phyloP scores from a whole-genome alignment of 2,797 vertebrate genomes.

The Parambassis ranga region DNA sequence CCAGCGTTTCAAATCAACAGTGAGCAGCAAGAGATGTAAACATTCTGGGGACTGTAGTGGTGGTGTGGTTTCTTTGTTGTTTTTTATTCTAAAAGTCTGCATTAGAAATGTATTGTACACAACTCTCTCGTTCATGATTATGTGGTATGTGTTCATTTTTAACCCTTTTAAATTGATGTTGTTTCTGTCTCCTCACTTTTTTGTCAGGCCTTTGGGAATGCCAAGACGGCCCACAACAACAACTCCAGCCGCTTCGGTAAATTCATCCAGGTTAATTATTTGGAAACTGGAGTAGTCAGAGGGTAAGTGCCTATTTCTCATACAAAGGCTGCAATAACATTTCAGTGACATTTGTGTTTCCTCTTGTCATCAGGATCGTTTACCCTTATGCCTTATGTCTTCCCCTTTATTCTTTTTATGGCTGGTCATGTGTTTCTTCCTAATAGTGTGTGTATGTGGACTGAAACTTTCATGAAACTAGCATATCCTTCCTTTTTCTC shows the following conservation, averaged over 20 bases:
- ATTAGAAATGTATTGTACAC: background rate
- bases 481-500: conserved; percentile 65
- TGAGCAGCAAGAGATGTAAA: background rate
- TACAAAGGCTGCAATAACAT: background rate
- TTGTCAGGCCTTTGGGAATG: conserved; percentile 93
- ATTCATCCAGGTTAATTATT: conserved; percentile 98
- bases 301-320: conserved; percentile 82
- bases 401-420: conserved; percentile 37
- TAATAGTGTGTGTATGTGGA: background rate
- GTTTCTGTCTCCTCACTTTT: conserved; percentile 22
- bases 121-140: background rate
- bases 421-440: conserved; percentile 25
- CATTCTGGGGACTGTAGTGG: background rate
- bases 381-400: conserved; percentile 1
- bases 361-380: background rate
- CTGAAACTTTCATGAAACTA: conserved; percentile 47
- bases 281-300: conserved; percentile 93
- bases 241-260: conserved; percentile 99
- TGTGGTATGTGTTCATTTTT: background rate
- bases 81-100: no score
- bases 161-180: background rate
- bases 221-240: conserved; percentile 98
- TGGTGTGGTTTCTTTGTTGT: no score
- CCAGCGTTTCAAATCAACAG: background rate
- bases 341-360: conserved; percentile 1